phyloP scores from a whole-genome alignment of 2,888 invertebrate species.

The Mechanitis mazaeus region DNA sequence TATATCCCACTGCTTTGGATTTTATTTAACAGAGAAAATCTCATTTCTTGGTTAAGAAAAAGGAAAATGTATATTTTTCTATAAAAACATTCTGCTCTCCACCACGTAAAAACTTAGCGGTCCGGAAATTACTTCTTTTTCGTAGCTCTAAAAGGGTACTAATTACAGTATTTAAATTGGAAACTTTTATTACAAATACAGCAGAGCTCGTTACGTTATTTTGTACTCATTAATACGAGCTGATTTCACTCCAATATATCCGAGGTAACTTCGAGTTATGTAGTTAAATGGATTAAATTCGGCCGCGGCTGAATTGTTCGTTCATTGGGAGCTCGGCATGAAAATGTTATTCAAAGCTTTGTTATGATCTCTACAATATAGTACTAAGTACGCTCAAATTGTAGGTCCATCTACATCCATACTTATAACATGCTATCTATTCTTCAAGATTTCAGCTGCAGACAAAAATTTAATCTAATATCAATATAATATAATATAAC shows the following conservation, averaged over 20 bases:
- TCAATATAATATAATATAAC: no score
- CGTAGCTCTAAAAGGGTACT: background rate
- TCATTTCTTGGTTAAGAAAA: constrained; percentile 1
- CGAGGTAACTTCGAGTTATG: constrained; percentile 58
- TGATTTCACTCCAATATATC: constrained; percentile 41
- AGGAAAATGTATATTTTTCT: background rate
- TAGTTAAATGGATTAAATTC: constrained; percentile 67
- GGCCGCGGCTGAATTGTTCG: constrained; percentile 61
- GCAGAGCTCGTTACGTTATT: constrained; percentile 42
- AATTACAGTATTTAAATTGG: constrained; percentile 32
- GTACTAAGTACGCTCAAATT: no score
- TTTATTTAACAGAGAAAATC: no score
- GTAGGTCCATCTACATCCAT: no score
- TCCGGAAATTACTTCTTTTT: constrained; percentile 7
- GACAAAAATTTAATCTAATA: no score
- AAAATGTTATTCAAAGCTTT: constrained; percentile 43
- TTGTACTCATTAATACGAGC: constrained; percentile 57
- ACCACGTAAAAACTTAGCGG: no score
- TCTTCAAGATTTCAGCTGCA: no score
- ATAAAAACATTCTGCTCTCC: no score
- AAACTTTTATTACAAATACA: constrained; percentile 39
- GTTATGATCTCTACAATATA: constrained; percentile 20
- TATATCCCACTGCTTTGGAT: no score
- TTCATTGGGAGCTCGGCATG: constrained; percentile 56
- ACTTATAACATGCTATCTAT: no score